Evolutionary conservation across 2,113 vertebrate species (phyloP).

Genomic region (Aegypius monachus): DNA sequence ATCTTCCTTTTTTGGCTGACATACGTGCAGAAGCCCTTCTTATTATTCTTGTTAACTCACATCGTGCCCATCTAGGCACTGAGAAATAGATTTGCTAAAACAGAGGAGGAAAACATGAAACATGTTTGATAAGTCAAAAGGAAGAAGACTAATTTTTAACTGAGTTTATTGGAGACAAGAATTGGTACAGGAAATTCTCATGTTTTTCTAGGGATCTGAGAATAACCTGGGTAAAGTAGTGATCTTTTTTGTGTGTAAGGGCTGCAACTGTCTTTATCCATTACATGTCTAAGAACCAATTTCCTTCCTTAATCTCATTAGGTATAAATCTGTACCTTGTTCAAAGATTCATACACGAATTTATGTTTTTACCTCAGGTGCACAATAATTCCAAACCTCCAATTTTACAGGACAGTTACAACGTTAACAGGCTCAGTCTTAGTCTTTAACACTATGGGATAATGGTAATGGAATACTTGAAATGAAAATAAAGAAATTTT

Average conservation of each 20-base stretch:
- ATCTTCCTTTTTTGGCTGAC: background rate
- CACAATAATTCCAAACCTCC: background rate
- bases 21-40: background rate
- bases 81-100: background rate
- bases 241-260: background rate
- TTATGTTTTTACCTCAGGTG: background rate
- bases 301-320: background rate
- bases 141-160: background rate
- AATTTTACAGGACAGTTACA: background rate
- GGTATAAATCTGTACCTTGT: background rate
- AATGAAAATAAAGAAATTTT: background rate
- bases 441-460: background rate
- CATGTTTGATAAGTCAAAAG: background rate
- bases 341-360: background rate
- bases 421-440: background rate
- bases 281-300: background rate
- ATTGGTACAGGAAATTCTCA: background rate
- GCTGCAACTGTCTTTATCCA: background rate
- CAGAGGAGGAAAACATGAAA: background rate
- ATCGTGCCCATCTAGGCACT: background rate
- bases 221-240: background rate
- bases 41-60: background rate
- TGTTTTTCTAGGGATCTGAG: background rate
- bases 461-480: background rate
- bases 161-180: background rate